Percentiles rank a stretch among this genome's conserved stretches.
Evolutionary conservation across 2,113 vertebrate species (phyloP).

Genomic region (Poeciliopsis prolifica): DNA sequence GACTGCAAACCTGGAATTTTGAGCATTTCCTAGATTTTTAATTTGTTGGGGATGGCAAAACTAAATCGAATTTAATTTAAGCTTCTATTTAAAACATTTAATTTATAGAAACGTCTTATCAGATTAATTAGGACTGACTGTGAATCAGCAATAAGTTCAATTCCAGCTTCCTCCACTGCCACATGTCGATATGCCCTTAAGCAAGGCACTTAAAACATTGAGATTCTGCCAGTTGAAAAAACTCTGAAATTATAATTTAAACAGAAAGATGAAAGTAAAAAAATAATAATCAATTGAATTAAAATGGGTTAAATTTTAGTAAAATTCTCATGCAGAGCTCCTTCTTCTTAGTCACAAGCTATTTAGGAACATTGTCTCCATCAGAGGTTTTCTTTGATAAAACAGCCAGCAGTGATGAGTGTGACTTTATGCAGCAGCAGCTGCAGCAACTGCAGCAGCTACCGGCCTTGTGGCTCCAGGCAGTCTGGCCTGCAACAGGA

Average conservation of each 20-base stretch:
- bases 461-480: background rate
- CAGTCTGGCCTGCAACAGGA: background rate
- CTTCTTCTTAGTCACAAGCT: background rate
- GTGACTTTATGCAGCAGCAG: constrained; percentile 4
- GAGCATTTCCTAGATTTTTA: background rate
- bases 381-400: background rate
- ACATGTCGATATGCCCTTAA: background rate
- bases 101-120: background rate
- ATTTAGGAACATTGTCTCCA: background rate
- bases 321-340: background rate
- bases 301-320: background rate
- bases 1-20: background rate
- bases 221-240: background rate
- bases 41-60: background rate
- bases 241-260: background rate
- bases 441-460: background rate
- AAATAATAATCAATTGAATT: background rate
- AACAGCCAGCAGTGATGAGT: constrained; percentile 1
- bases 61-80: no score
- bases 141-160: background rate
- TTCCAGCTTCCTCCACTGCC: background rate
- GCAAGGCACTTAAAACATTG: background rate
- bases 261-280: background rate
- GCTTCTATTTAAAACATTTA: background rate
- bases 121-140: background rate